A percentile compares a stretch with the other conserved stretches of the same genome.
These are phyloP conservation scores for Phytoseiulus persimilis DNA, from an alignment of 2,888 invertebrate species.

Conservation along the genomic window DNA sequence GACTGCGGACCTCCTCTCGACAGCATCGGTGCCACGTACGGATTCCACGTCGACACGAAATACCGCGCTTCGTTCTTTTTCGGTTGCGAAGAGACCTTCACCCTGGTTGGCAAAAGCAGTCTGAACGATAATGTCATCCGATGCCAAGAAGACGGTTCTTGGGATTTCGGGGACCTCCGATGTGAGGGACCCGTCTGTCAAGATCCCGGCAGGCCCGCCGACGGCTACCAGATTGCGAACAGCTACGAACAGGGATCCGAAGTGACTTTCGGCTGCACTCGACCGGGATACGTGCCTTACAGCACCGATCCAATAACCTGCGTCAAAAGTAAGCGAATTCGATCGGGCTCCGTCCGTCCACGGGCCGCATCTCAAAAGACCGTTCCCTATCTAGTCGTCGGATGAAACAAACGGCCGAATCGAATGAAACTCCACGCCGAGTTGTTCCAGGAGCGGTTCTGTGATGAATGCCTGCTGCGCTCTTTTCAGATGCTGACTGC, in stretches of 20 bases:
- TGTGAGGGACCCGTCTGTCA: conserved; percentile 95
- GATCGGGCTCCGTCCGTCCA: background rate
- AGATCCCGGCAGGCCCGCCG: conserved; percentile 86
- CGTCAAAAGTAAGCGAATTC: conserved; percentile 55
- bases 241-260: conserved; percentile 66
- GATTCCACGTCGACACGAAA: conserved; percentile 73
- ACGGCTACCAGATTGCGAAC: conserved; percentile 72
- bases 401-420: background rate
- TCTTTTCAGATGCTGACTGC: conserved; percentile 69
- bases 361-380: background rate
- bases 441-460: background rate
- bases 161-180: conserved; percentile 92
- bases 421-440: background rate
- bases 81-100: conserved; percentile 83
- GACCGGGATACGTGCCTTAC: conserved; percentile 84
- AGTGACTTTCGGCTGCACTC: conserved; percentile 76
- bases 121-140: conserved; percentile 83
- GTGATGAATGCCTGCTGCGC: background rate
- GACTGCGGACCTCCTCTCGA: conserved; percentile 85
- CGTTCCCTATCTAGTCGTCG: background rate
- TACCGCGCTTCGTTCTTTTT: conserved; percentile 90
- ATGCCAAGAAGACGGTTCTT: conserved; percentile 82
- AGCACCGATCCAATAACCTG: conserved; percentile 83
- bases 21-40: conserved; percentile 87
- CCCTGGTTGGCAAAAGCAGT: conserved; percentile 80